These are phyloP conservation scores for Diorhabda carinulata DNA, from an alignment of 1,140 invertebrate genomes.

Conservation along the genomic window DNA sequence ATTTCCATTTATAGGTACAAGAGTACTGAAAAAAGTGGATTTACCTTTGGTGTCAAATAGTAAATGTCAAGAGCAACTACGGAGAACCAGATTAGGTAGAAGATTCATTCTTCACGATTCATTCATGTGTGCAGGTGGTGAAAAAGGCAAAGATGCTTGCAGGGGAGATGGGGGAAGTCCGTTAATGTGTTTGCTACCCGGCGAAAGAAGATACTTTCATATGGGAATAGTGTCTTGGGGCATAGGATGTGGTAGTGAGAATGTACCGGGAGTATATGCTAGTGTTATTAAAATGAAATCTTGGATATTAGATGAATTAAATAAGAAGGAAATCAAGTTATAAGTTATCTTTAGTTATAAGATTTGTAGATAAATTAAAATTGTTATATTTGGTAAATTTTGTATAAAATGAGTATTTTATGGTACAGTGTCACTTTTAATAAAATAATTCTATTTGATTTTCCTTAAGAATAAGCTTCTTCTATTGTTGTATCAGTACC, in stretches of 20 bases:
- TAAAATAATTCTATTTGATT: too few relatives aligned
- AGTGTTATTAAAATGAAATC: conserved; percentile 55
- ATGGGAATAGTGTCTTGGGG: conserved; percentile 66
- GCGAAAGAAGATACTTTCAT: conserved; percentile 11
- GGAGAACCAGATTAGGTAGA: conserved; percentile 47
- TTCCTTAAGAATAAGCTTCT: too few relatives aligned
- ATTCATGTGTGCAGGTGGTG: conserved; percentile 56
- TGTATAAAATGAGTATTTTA: too few relatives aligned
- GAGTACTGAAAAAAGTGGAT: conserved; percentile 51
- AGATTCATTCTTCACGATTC: conserved; percentile 50
- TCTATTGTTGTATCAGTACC: too few relatives aligned
- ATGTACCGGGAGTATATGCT: conserved; percentile 65
- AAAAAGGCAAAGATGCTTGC: conserved; percentile 62
- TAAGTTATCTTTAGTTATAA: too few relatives aligned
- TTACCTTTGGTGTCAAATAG: conserved; percentile 43
- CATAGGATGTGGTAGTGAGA: conserved; percentile 58
- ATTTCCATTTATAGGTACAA: conserved; percentile 1
- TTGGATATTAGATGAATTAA: conserved; percentile 56
- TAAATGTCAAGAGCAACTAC: conserved; percentile 46
- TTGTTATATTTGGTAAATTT: too few relatives aligned
- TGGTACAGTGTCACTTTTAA: too few relatives aligned
- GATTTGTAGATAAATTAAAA: too few relatives aligned
- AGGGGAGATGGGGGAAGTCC: conserved; percentile 39
- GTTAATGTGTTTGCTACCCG: conserved; percentile 19
- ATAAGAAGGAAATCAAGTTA: conserved; percentile 5